These are phyloP conservation scores for Tor tambroides DNA, from an alignment of 2,113 vertebrate genomes.

Conservation along the genomic window DNA sequence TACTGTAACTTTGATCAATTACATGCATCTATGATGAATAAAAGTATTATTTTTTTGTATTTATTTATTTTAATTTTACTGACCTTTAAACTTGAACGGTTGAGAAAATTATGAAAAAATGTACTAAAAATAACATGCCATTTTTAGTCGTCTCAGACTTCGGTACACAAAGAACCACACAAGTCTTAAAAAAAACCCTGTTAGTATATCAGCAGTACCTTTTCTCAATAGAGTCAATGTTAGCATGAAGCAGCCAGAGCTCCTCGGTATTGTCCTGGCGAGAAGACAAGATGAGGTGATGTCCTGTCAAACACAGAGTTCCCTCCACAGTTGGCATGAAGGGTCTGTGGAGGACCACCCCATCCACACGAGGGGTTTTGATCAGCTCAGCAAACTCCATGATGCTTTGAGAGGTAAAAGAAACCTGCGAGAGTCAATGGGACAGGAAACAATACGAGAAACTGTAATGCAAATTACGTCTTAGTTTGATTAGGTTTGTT, in stretches of 20 bases:
- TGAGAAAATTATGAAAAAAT: too few species aligned
- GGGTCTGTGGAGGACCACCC: conserved; percentile 87
- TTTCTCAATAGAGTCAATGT: conserved; percentile 94
- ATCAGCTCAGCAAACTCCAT: conserved; percentile 99
- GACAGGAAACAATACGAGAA: neutral
- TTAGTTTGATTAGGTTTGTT: neutral
- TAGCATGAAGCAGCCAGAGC: conserved; percentile 94
- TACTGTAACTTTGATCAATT: too few species aligned
- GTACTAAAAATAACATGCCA: too few species aligned
- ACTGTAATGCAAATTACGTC: neutral
- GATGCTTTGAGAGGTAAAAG: neutral
- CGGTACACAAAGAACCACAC: too few species aligned
- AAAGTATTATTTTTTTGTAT: too few species aligned
- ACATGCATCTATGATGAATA: too few species aligned
- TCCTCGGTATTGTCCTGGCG: conserved; percentile 92
- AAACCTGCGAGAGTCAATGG: neutral
- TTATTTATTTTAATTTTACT: too few species aligned
- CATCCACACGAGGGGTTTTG: conserved; percentile 93
- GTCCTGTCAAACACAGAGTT: conserved; percentile 92
- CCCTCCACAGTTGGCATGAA: conserved; percentile 89
- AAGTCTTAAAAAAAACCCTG: too few species aligned
- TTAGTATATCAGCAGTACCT: conserved; percentile 74
- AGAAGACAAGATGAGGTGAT: conserved; percentile 95
- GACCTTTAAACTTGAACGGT: too few species aligned
- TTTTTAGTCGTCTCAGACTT: too few species aligned